phyloP scores from a whole-genome alignment of 1,140 invertebrate species.

The Hycleus phaleratus region DNA sequence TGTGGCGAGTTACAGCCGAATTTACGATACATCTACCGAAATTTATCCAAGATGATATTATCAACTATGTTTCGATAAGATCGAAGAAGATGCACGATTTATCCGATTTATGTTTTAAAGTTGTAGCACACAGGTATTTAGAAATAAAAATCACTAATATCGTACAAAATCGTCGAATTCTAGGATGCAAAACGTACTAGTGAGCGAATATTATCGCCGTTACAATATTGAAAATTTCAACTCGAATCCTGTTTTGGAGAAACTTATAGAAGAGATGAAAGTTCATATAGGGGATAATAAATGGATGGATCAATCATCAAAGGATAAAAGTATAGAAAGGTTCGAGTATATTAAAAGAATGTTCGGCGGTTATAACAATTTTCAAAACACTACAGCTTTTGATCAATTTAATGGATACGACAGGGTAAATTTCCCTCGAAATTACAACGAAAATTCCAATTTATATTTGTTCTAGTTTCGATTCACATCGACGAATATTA shows the following conservation, averaged over 20 bases:
- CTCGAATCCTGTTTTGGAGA: not conserved
- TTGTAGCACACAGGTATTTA: too few species aligned
- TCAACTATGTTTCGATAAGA: not conserved
- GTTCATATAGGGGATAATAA: constrained; percentile 1
- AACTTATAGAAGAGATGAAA: constrained; percentile 12
- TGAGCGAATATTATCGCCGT: constrained; percentile 7
- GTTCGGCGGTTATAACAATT: too few species aligned
- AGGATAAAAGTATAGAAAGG: not conserved
- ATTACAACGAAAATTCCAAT: too few species aligned
- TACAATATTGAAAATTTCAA: not conserved
- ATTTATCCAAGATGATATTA: not conserved
- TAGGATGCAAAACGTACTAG: constrained; percentile 4
- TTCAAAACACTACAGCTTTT: too few species aligned
- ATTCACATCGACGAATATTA: too few species aligned
- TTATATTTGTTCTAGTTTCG: too few species aligned
- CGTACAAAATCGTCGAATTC: not conserved
- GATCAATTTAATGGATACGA: too few species aligned
- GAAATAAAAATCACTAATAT: too few species aligned
- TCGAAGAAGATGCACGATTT: not conserved
- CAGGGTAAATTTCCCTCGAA: too few species aligned
- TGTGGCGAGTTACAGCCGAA: constrained; percentile 10
- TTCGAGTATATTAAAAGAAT: too few species aligned
- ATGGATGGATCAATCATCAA: constrained; percentile 10
- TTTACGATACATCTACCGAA: constrained; percentile 2
- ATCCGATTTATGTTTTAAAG: not conserved